phyloP scores from a whole-genome alignment of 2,113 vertebrate species.

The Melanerpes aurifrons region DNA sequence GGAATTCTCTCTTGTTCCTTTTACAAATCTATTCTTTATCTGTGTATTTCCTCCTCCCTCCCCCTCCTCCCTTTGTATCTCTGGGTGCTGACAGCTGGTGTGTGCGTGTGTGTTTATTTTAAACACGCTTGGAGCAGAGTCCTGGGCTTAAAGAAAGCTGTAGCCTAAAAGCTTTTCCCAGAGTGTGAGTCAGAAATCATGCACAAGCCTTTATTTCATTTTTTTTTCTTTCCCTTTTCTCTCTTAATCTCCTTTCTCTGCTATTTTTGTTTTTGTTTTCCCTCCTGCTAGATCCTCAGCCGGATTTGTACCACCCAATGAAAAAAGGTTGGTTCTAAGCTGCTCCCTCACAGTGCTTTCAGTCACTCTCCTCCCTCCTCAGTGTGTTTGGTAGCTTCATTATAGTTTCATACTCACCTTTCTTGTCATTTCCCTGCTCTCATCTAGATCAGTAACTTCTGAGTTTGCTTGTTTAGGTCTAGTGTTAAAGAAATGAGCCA shows the following conservation, averaged over 20 bases:
- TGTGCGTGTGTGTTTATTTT: constrained; percentile 8
- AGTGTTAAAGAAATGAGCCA: background rate
- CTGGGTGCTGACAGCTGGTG: constrained; percentile 22
- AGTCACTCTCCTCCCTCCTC: constrained; percentile 63
- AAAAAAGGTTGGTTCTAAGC: constrained; percentile 98
- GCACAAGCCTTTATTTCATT: constrained; percentile 66
- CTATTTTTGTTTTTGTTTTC: constrained; percentile 83
- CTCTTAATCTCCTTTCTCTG: constrained; percentile 85
- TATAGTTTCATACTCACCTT: constrained; percentile 69
- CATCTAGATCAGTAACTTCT: constrained; percentile 5
- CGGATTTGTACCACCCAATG: constrained; percentile 94
- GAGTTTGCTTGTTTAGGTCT: background rate
- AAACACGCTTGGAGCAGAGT: background rate
- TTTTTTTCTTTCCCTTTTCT: constrained; percentile 71
- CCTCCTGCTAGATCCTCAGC: constrained; percentile 92
- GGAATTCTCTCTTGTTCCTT: background rate
- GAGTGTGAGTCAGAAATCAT: constrained; percentile 67
- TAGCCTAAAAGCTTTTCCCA: constrained; percentile 58
- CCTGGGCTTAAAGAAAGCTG: constrained; percentile 54
- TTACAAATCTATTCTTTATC: background rate
- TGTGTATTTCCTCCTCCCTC: rapidly evolving
- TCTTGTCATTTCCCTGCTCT: constrained; percentile 43
- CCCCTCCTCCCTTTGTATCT: background rate
- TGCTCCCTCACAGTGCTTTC: constrained; percentile 66
- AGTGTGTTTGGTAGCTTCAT: constrained; percentile 68